Evolutionary conservation across 1,140 invertebrate species (phyloP).

Genomic region (Cyclina sinensis): DNA sequence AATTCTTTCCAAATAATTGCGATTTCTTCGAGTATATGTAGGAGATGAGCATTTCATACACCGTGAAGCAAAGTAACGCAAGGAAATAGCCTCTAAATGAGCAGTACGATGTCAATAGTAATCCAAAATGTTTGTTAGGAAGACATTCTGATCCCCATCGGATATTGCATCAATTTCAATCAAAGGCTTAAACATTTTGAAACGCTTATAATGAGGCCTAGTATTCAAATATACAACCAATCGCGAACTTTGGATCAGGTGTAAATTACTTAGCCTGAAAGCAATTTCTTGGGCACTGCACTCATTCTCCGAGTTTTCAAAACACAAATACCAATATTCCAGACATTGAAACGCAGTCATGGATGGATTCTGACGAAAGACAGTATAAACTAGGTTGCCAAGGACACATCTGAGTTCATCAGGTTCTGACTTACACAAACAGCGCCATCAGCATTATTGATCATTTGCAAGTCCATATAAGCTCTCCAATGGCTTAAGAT

Average conservation of each 20-base stretch:
- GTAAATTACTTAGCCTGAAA: not conserved
- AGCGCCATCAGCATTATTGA: conserved; percentile 21
- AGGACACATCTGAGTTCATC: conserved; percentile 24
- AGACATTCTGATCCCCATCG: not conserved
- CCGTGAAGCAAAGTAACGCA: conserved; percentile 21
- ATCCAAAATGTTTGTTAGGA: not conserved
- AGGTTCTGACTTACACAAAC: conserved; percentile 35
- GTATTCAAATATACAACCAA: not conserved
- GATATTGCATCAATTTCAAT: not conserved
- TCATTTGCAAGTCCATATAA: conserved; percentile 10
- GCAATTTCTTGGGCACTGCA: conserved; percentile 22
- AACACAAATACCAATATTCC: conserved; percentile 20
- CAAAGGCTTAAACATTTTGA: conserved; percentile 7
- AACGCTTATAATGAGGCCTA: not conserved
- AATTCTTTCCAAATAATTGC: not conserved
- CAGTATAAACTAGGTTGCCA: conserved; percentile 5
- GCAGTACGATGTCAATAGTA: not conserved
- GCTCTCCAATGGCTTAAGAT: conserved; percentile 27
- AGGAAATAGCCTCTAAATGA: not conserved
- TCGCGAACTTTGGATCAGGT: not conserved
- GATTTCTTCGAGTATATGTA: not conserved
- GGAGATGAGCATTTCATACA: not conserved
- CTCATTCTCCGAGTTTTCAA: too few relatives aligned
- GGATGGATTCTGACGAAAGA: conserved; percentile 24
- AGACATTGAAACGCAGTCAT: not conserved